Evolutionary conservation across 2,888 invertebrate species (phyloP), one percentile per base, ranked within the genome.

Genomic region (Unio pictorum): DNA sequence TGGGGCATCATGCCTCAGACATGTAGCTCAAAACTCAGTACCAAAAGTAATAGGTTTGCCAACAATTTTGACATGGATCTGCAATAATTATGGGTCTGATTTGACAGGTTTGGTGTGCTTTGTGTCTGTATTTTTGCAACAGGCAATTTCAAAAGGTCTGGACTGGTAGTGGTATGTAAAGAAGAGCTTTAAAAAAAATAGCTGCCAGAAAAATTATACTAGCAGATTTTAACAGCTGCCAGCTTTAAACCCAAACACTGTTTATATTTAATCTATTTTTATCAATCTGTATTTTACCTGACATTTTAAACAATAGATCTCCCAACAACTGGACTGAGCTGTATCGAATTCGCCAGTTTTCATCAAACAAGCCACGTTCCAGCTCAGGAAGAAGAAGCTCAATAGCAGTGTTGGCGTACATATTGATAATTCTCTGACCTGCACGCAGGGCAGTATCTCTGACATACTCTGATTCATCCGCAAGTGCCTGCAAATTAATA

Each of bases 381-480:
- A 90, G 79, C 78, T 99, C 97, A 0, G 99, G 99, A 73, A 99
- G 91, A 54, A 99, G 91, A 60, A 99, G 91, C 79, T 95, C 94
- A 69, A 98, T 97, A 2, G 98, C 98, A 0, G 96, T 95, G 84
- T 98, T 97, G 0, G 98, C 98, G 90, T 98, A 99, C 78, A 97
- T 92, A 82, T 95, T 96, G 15, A 99, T 98, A 82, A 99, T 98
- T 64, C 98, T 92, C 90, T 99, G 98, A 1, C 99, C 99, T 5
- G 99, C 99, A 86, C 95, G 95, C 55, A 99, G 91, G 0, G 99
- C 99, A 0, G 99, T 99, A 84, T 99, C 99, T 65, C 99, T 92
- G 0, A 99, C 98, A 91, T 96, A 99, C 90, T 99, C 99, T 90
- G 96, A 98, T 91, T 99, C 99, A 92, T 99, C 99, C 6, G 99